phyloP scores from a whole-genome alignment of 2,888 invertebrate species.

The Meghimatium bilineatum region DNA sequence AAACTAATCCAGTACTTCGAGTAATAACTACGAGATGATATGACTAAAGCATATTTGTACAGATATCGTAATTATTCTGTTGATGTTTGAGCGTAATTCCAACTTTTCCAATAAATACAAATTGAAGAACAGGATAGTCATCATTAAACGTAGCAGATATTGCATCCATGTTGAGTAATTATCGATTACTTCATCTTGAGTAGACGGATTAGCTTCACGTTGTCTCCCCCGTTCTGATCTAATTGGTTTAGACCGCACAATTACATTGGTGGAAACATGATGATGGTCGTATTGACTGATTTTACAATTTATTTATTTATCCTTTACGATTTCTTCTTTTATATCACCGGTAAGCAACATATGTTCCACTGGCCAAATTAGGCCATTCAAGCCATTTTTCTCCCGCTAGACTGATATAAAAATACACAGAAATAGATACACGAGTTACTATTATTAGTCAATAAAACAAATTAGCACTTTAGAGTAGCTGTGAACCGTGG shows the following conservation, averaged over 20 bases:
- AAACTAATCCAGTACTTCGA: too few relatives aligned
- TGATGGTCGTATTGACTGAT: not conserved
- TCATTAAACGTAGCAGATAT: not conserved
- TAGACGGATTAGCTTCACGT: not conserved
- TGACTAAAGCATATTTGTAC: not conserved
- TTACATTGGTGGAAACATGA: not conserved
- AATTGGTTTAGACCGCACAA: not conserved
- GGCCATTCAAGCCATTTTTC: too few relatives aligned
- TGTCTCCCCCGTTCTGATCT: not conserved
- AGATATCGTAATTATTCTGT: not conserved
- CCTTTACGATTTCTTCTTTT: too few relatives aligned
- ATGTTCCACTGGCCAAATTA: too few relatives aligned
- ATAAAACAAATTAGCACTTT: too few relatives aligned
- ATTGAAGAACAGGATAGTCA: not conserved
- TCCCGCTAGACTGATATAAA: too few relatives aligned
- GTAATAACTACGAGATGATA: not conserved
- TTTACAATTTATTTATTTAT: too few relatives aligned
- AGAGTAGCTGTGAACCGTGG: too few relatives aligned
- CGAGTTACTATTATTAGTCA: too few relatives aligned
- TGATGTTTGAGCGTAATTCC: not conserved
- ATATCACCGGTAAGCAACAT: too few relatives aligned
- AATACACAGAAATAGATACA: too few relatives aligned
- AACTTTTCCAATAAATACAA: not conserved
- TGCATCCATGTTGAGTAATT: not conserved
- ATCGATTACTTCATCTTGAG: not conserved